Percentiles rank a stretch among this genome's conserved stretches.
phyloP scores from a whole-genome alignment of 64 coral and sea anemone species.

The Pachyseris speciosa region DNA sequence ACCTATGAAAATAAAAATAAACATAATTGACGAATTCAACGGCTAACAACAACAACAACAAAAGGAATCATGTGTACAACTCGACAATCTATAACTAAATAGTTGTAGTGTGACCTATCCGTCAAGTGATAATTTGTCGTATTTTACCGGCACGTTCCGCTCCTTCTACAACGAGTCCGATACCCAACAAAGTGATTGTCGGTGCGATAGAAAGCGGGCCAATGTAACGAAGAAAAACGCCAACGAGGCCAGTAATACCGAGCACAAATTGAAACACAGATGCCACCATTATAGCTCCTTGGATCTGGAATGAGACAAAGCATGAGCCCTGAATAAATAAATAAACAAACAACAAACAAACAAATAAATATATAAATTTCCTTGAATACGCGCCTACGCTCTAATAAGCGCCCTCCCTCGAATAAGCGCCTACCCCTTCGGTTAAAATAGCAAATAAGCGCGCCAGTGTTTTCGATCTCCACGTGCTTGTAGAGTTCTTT shows the following conservation, averaged over 20 bases:
- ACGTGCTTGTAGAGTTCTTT: no score
- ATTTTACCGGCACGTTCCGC: slow-evolving; percentile 73
- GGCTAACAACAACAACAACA: neutral
- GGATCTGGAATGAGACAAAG: neutral
- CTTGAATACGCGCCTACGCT: no score
- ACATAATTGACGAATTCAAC: neutral
- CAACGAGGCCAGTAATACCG: slow-evolving; percentile 85
- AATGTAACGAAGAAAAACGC: slow-evolving; percentile 72
- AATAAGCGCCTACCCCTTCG: no score
- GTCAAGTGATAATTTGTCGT: neutral
- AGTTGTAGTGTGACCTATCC: neutral
- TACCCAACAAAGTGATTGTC: slow-evolving; percentile 79
- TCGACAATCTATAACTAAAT: no score
- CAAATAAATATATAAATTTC: no score
- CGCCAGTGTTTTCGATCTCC: no score
- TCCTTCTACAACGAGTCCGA: slow-evolving; percentile 69
- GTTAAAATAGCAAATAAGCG: no score
- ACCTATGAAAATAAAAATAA: slow-evolving; percentile 21
- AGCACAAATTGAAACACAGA: slow-evolving; percentile 89
- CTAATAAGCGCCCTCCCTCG: no score
- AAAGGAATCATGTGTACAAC: no score
- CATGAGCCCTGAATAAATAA: no score
- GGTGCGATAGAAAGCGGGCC: slow-evolving; percentile 86
- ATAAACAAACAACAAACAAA: no score
- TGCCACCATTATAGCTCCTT: slow-evolving; percentile 83